Percentiles rank a stretch among this genome's conserved stretches.
These are phyloP conservation scores for Bombycilla garrulus DNA, from an alignment of 2,113 vertebrate species.

Conservation along the genomic window DNA sequence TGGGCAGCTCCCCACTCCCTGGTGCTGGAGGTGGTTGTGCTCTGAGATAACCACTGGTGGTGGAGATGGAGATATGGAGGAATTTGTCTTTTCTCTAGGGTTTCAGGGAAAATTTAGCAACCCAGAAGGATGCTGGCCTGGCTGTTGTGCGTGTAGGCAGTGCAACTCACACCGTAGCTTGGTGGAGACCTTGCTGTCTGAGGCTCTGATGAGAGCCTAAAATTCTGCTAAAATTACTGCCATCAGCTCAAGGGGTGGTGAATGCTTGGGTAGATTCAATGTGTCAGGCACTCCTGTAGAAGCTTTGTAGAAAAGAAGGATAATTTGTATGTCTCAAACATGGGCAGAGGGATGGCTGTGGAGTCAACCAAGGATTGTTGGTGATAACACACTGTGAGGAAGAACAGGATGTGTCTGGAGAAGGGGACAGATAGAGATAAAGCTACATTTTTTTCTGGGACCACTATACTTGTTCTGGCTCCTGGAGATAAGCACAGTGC, in stretches of 20 bases:
- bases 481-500: neutral
- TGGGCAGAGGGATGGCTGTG: neutral
- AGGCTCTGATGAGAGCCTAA: neutral
- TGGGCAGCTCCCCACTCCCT: rapidly evolving
- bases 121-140: neutral
- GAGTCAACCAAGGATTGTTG: neutral
- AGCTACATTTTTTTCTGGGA: neutral
- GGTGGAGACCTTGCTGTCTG: neutral
- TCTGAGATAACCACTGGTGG: neutral
- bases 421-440: neutral
- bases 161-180: neutral
- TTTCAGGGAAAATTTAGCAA: neutral
- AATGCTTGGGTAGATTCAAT: neutral
- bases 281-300: neutral
- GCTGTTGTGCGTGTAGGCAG: neutral
- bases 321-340: neutral
- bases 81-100: neutral
- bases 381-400: neutral
- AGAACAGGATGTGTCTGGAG: too few species aligned
- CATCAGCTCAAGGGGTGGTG: neutral
- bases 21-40: rapidly evolving
- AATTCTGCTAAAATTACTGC: neutral
- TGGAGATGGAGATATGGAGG: neutral
- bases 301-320: neutral
- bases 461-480: rapidly evolving